A percentile compares a stretch with the other conserved stretches of the same genome.
Evolutionary conservation across 1,140 invertebrate genomes (phyloP).

Genomic region (Muscidifurax raptorellus): DNA sequence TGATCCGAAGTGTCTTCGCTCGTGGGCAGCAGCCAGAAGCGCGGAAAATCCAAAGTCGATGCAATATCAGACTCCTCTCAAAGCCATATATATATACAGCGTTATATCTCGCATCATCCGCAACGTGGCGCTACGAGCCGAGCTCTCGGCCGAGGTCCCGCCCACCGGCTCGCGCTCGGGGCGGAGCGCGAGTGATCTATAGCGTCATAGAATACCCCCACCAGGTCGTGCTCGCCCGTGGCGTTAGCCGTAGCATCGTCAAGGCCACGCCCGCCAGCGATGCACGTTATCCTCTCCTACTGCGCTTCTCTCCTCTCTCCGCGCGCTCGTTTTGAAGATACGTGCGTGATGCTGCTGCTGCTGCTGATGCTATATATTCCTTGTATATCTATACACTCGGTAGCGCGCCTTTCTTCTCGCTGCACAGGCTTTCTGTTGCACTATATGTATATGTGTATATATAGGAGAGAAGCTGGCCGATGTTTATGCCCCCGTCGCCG

Average conservation of each 20-base stretch:
- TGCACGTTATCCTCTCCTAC: neutral
- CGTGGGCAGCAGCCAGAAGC: no score
- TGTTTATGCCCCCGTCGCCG: conserved; percentile 71
- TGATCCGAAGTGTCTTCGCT: no score
- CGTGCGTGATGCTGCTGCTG: conserved; percentile 51
- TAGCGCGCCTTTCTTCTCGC: conserved; percentile 3
- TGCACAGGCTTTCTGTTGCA: neutral
- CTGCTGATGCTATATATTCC: conserved; percentile 47
- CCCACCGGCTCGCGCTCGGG: conserved; percentile 54
- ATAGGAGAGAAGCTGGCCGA: conserved; percentile 52
- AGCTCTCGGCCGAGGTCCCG: conserved; percentile 54
- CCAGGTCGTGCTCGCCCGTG: conserved; percentile 32
- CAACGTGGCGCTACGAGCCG: conserved; percentile 63
- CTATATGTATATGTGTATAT: neutral
- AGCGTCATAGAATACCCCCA: conserved; percentile 74
- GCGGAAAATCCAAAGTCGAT: conserved; percentile 30
- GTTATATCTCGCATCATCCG: conserved; percentile 11
- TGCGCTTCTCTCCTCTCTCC: neutral
- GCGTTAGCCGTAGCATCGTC: conserved; percentile 37
- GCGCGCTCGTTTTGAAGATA: conserved; percentile 3
- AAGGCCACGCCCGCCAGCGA: conserved; percentile 57
- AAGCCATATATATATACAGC: neutral
- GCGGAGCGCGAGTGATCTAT: conserved; percentile 74
- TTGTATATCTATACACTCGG: neutral
- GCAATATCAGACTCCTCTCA: neutral